These are phyloP conservation scores for Sinella curviseta DNA, from an alignment of 1,140 invertebrate genomes.

Conservation along the genomic window DNA sequence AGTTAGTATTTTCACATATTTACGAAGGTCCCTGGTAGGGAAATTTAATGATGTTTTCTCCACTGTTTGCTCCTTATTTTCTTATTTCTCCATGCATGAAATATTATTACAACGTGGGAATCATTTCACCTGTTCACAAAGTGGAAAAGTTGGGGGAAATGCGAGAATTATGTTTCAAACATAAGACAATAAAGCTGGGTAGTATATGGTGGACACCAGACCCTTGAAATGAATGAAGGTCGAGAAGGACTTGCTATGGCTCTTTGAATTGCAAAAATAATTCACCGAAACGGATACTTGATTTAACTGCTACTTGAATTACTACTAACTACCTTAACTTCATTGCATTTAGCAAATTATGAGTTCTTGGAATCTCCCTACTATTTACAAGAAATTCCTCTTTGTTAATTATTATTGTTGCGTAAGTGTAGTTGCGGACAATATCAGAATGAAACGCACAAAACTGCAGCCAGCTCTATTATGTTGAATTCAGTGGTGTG, in stretches of 20 bases:
- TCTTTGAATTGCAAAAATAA: too few relatives aligned
- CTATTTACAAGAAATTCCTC: neutral
- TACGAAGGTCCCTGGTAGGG: neutral
- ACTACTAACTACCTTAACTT: too few relatives aligned
- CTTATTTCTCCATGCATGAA: slow-evolving; percentile 22
- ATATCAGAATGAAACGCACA: neutral
- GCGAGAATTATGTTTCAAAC: neutral
- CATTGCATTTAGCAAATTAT: too few relatives aligned
- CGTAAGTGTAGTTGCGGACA: neutral
- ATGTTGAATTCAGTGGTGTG: neutral
- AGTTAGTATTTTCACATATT: neutral
- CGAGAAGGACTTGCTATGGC: too few relatives aligned
- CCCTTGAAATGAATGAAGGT: neutral
- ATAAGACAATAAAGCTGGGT: neutral
- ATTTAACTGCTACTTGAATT: too few relatives aligned
- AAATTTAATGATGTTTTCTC: neutral
- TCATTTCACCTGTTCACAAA: slow-evolving; percentile 26
- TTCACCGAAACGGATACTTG: too few relatives aligned
- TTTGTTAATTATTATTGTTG: neutral
- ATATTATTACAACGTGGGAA: slow-evolving; percentile 39
- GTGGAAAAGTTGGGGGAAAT: neutral
- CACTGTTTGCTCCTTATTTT: neutral
- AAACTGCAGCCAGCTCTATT: neutral
- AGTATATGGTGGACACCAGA: neutral
- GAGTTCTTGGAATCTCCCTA: too few relatives aligned